Evolutionary conservation across 2,797 vertebrate species (phyloP).

Genomic region (Myotis vivesi): DNA sequence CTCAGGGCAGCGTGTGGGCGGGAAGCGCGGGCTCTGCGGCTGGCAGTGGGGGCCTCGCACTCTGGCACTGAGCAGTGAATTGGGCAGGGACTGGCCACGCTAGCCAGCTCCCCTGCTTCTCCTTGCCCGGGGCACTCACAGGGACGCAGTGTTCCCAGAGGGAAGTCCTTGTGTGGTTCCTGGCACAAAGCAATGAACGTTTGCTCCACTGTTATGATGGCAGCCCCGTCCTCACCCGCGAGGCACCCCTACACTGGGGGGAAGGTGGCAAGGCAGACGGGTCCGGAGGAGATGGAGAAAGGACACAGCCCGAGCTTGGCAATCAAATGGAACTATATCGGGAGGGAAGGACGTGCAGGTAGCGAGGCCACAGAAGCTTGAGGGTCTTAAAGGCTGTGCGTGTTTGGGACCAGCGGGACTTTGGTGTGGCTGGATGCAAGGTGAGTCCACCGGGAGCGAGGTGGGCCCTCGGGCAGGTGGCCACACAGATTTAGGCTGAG

Average conservation of each 20-base stretch:
- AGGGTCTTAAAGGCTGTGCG: neutral
- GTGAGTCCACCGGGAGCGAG: no score
- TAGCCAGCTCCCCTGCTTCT: neutral
- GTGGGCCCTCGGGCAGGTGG: neutral
- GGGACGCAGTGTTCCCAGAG: neutral
- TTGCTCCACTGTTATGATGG: rapidly evolving
- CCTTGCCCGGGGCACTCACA: neutral
- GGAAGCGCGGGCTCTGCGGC: neutral
- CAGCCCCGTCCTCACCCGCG: rapidly evolving
- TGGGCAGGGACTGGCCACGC: neutral
- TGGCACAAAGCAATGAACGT: neutral
- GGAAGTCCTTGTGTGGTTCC: neutral
- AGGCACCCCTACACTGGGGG: neutral
- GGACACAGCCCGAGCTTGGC: neutral
- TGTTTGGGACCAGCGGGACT: neutral
- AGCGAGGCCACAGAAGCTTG: neutral
- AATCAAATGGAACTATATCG: no score
- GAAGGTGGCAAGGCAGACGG: rapidly evolving
- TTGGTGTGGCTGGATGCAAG: rapidly evolving
- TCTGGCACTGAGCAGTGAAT: neutral
- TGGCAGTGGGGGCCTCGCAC: neutral
- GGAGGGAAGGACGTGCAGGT: neutral
- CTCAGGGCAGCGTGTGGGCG: rapidly evolving
- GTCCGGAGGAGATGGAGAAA: neutral
- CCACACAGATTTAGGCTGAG: neutral